Evolutionary conservation across 2,888 invertebrate species (phyloP).

Genomic region (Busseola fusca): DNA sequence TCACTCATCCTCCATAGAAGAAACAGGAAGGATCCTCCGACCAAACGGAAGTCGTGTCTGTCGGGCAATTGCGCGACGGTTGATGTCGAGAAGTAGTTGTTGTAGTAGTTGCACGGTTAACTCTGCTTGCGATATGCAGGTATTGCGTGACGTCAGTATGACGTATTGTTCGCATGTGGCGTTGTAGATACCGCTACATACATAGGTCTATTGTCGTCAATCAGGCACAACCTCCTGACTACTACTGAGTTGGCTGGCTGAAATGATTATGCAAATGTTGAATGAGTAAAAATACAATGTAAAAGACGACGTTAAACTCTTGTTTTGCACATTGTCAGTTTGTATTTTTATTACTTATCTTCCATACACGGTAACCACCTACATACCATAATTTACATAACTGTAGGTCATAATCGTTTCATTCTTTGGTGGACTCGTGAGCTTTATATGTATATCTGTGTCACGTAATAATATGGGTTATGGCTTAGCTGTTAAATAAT

Average conservation of each 20-base stretch:
- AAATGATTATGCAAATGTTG: background rate
- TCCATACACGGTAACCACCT: conserved; percentile 21
- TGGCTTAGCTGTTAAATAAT: conserved; percentile 5
- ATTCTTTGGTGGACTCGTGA: conserved; percentile 21
- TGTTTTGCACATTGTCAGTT: background rate
- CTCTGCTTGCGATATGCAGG: too few species aligned
- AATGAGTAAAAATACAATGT: background rate
- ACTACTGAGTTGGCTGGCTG: background rate
- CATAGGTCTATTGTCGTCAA: background rate
- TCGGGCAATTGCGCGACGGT: too few species aligned
- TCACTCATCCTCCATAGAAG: too few species aligned
- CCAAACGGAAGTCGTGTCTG: too few species aligned
- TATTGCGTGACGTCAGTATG: too few species aligned
- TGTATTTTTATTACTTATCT: conserved; percentile 17
- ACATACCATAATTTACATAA: conserved; percentile 27
- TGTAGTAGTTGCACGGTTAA: too few species aligned
- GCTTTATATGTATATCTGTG: conserved; percentile 51
- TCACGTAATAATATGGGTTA: conserved; percentile 5
- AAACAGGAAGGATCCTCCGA: too few species aligned
- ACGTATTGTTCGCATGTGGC: too few species aligned
- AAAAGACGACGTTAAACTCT: background rate
- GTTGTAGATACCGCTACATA: too few species aligned
- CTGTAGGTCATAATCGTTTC: conserved; percentile 34
- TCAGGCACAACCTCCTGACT: background rate
- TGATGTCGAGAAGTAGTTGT: too few species aligned